These are phyloP conservation scores for Ryuthela nishihirai DNA, from an alignment of 2,888 invertebrate genomes.

Conservation along the genomic window DNA sequence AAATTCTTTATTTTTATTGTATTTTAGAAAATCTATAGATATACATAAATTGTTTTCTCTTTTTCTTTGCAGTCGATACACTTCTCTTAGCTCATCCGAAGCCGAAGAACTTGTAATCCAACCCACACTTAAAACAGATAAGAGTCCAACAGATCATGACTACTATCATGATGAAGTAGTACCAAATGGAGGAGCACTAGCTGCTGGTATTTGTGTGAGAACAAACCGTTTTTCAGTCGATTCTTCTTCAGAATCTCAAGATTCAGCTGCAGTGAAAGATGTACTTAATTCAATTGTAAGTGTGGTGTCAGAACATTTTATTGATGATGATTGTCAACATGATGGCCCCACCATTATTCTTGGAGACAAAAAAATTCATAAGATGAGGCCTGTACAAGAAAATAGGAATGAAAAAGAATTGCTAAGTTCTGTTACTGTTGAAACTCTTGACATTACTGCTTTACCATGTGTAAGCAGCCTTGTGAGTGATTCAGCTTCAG, in stretches of 20 bases:
- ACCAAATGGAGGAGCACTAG: conserved; percentile 3
- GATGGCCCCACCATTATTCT: background rate
- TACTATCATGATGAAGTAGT: conserved; percentile 45
- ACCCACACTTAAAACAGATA: conserved; percentile 1
- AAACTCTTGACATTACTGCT: too few species aligned
- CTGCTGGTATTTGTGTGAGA: conserved; percentile 1
- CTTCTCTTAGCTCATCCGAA: conserved; percentile 34
- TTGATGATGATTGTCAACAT: conserved; percentile 16
- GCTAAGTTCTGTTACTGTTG: too few species aligned
- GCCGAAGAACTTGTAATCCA: conserved; percentile 21
- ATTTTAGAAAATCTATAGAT: too few species aligned
- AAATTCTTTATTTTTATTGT: too few species aligned
- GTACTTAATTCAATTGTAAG: conserved; percentile 41
- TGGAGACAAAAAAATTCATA: background rate
- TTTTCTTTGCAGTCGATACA: conserved; percentile 26
- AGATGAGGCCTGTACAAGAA: background rate
- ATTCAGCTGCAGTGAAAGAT: conserved; percentile 40
- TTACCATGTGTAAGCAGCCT: too few species aligned
- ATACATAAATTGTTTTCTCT: too few species aligned
- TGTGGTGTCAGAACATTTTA: conserved; percentile 35
- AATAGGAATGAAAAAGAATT: too few species aligned
- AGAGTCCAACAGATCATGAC: conserved; percentile 45
- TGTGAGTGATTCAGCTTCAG: too few species aligned
- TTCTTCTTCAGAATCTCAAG: conserved; percentile 42
- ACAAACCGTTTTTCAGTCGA: conserved; percentile 32